A percentile compares a stretch with the other conserved stretches of the same genome.
Conservation (phyloP, 35 echinoderm and acorn worm genomes). For the Heliocidaris erythrogramma region DNA sequence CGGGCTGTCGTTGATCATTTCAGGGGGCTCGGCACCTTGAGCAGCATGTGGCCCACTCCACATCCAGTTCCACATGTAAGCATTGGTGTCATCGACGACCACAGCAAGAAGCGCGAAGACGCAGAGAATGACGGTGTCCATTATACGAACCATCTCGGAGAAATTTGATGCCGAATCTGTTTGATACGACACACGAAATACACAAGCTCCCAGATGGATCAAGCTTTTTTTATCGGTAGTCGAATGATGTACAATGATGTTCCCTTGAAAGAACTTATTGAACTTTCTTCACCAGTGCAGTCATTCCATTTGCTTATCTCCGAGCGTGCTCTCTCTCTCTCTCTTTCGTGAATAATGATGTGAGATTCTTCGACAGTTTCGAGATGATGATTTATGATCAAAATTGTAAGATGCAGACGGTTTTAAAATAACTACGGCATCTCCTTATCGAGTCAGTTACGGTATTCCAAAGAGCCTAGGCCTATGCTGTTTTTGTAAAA, state of each 20-base stretch:
- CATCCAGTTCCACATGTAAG: slow-evolving; percentile 56
- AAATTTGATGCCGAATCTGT: not conserved
- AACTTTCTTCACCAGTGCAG: not conserved
- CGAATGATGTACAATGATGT: not conserved
- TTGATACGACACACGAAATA: not conserved
- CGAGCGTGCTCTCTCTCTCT: too few relatives aligned
- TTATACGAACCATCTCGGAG: not conserved
- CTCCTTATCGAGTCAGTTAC: not conserved
- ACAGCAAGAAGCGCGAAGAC: not conserved
- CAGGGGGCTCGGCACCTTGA: not conserved
- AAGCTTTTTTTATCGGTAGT: not conserved
- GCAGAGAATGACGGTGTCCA: not conserved
- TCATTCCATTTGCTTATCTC: not conserved
- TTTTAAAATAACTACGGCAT: not conserved
- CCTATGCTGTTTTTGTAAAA: not conserved
- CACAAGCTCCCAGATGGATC: not conserved
- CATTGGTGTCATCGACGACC: not conserved
- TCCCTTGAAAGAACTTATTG: not conserved
- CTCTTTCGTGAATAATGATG: too few relatives aligned
- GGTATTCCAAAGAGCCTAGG: not conserved
- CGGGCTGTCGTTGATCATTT: not conserved
- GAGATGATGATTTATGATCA: not conserved
- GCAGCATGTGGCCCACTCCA: slow-evolving; percentile 35
- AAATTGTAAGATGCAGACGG: not conserved
- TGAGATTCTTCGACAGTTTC: not conserved